These are phyloP conservation scores for Pitangus sulphuratus DNA, from an alignment of 2,797 vertebrate species.

Conservation along the genomic window DNA sequence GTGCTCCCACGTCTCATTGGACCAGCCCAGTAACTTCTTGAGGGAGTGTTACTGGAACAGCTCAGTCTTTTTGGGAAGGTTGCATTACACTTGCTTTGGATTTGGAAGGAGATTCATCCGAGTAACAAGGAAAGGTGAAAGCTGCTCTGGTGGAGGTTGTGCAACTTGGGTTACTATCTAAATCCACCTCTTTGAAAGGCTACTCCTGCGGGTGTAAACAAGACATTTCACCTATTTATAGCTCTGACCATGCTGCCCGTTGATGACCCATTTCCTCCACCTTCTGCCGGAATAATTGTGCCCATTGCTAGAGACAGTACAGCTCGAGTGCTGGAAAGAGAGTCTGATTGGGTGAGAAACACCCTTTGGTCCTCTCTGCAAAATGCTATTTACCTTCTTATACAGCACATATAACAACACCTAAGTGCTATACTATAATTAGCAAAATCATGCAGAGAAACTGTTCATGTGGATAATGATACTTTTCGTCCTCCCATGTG, in stretches of 20 bases:
- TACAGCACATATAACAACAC: conserved; percentile 32
- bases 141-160: background rate
- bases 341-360: background rate
- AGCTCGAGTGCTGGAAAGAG: background rate
- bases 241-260: background rate
- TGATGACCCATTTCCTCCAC: background rate
- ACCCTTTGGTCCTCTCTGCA: background rate
- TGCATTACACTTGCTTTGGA: background rate
- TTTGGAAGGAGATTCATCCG: background rate
- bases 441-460: conserved; percentile 60
- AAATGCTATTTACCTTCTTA: conserved; percentile 47
- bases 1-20: background rate
- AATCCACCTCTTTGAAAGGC: background rate
- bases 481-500: conserved; percentile 56
- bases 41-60: background rate
- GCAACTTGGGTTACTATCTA: background rate
- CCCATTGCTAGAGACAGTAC: background rate
- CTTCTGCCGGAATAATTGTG: conserved; percentile 3
- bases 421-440: conserved; percentile 62
- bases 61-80: background rate
- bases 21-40: background rate
- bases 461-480: conserved; percentile 65
- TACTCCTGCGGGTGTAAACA: background rate
- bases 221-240: background rate
- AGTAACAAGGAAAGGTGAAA: background rate